Base-by-base conservation (phyloP, 2,888 invertebrate genomes). In the Machimus atricapillus region DNA sequence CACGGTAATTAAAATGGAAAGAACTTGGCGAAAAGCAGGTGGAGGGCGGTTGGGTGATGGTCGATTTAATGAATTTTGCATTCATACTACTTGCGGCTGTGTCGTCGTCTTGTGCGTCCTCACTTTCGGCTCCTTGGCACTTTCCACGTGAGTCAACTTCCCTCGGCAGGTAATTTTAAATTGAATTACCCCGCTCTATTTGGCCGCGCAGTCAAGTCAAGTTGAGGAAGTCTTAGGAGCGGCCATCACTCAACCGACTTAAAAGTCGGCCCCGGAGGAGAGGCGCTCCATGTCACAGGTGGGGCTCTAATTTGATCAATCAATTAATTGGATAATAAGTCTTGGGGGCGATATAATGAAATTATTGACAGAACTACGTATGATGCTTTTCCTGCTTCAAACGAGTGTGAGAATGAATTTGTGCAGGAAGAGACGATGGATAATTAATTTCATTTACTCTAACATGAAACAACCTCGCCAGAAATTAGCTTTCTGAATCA, bases 161-260 rank as follows among this genome's bases (percentile, higher is more conserved):
- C 78, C 77, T 19, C 19, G 40, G 9, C 43, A 46, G 43, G 23
- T 46, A 40, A 78, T 78, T 40, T 40, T 40, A 40, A 40, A 40
- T 40, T 46, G 43, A 78, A 78, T 78, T 78, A 78, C 43, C 43
- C 23, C n/a, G 40, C 78, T 78, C 37, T 27, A 66, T 66, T 66
- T 66, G 27, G 66, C 19, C 78, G 43, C 23, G 46, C 78, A n/a
- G 14, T 12, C 78, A 23, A 78, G 23, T 23, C 78, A 43, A 78
- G n/a, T 78, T 43, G 78, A 78, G 78, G 78, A 78, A 78, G 78
- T 78, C 78, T 78, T 78, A 78, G 43, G 78, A 78, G 23, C 78
- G 78, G 46, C 43, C 77, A 16, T 77, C 77, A 77, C 77, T 77
- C 40, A 43, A 19, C 77, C 78, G 43, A 78, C 19, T 78, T 43